These are phyloP conservation scores for Tenthredo scrophulariae DNA, from an alignment of 2,888 invertebrate genomes.

Conservation along the genomic window DNA sequence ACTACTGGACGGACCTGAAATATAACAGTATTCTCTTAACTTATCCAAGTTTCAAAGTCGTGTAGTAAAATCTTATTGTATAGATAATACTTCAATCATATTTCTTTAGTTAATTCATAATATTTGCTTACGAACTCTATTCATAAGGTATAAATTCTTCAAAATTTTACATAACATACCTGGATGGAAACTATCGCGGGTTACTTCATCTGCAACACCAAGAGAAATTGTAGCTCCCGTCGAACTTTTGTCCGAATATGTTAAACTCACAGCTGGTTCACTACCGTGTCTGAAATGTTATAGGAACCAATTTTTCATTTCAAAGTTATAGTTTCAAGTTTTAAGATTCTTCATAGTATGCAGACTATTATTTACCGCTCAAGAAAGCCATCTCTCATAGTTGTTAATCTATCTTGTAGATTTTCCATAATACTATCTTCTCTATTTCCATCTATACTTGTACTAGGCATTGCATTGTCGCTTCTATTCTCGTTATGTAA, in stretches of 20 bases:
- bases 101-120: neutral
- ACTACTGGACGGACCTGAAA: constrained; percentile 71
- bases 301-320: neutral
- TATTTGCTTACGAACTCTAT: neutral
- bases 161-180: constrained; percentile 62
- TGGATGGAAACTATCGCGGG: constrained; percentile 73
- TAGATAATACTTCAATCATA: neutral
- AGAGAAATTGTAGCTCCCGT: constrained; percentile 82
- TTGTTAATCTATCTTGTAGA: constrained; percentile 77
- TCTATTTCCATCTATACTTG: constrained; percentile 67
- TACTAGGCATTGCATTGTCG: constrained; percentile 59
- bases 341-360: constrained; percentile 1
- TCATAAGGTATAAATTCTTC: neutral
- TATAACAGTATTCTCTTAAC: neutral
- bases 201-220: constrained; percentile 78
- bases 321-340: constrained; percentile 38
- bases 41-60: neutral
- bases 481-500: constrained; percentile 56
- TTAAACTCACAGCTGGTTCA: constrained; percentile 83
- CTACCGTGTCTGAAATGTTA: constrained; percentile 76
- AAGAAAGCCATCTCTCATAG: constrained; percentile 81
- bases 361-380: constrained; percentile 75
- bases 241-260: constrained; percentile 83
- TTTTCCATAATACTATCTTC: constrained; percentile 75
- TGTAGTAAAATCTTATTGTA: neutral